phyloP scores from a whole-genome alignment of 2,888 invertebrate species.

The Volucella bombylans region DNA sequence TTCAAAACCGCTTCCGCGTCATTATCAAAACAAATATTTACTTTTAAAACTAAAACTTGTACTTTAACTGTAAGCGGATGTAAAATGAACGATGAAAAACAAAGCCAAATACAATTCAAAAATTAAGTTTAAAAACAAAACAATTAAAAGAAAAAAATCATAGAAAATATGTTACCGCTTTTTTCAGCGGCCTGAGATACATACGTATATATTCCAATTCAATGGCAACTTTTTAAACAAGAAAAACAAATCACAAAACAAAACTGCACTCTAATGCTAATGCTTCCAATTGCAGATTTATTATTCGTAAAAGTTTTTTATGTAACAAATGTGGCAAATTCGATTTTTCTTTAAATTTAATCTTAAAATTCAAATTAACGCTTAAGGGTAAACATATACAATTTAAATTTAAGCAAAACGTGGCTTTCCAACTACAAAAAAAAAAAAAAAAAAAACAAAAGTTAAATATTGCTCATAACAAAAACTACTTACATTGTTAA shows the following conservation, averaged over 20 bases:
- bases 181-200: constrained; percentile 54
- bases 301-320: constrained; percentile 6
- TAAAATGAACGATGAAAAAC: constrained; percentile 5
- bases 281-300: constrained; percentile 60
- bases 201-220: neutral
- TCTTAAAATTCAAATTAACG: constrained; percentile 27
- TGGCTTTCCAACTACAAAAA: constrained; percentile 53
- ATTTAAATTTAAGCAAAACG: constrained; percentile 26
- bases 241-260: constrained; percentile 10
- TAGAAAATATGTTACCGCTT: constrained; percentile 41
- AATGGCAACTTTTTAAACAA: constrained; percentile 39
- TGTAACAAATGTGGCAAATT: constrained; percentile 47
- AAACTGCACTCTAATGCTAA: constrained; percentile 26
- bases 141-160: constrained; percentile 29
- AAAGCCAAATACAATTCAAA: constrained; percentile 66
- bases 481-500: constrained; percentile 62
- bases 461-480: constrained; percentile 5
- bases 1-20: constrained; percentile 4
- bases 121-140: constrained; percentile 46
- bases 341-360: constrained; percentile 7
- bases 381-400: constrained; percentile 31
- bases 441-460: neutral
- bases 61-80: no score
- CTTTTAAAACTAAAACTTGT: no score
- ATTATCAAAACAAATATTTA: neutral